Evolutionary conservation across 2,888 invertebrate genomes (phyloP).

Genomic region (Coecobrya sp.): DNA sequence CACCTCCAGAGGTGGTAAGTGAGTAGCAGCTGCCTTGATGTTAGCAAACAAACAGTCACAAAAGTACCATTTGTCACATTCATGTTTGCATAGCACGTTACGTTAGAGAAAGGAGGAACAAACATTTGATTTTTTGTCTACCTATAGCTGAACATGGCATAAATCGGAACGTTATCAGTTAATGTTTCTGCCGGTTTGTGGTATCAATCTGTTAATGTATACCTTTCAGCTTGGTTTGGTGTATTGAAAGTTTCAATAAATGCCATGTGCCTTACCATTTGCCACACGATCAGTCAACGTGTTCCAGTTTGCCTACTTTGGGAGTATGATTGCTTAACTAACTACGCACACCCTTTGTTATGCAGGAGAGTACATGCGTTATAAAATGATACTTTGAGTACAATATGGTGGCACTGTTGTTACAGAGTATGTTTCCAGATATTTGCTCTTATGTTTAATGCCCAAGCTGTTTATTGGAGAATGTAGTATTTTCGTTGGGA

Average conservation of each 20-base stretch:
- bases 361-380: not conserved
- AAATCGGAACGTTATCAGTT: constrained; percentile 9
- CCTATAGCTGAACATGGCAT: not conserved
- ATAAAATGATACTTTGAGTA: not conserved
- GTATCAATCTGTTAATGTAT: constrained; percentile 23
- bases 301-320: not conserved
- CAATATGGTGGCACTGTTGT: not conserved
- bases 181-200: constrained; percentile 3
- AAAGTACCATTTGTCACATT: constrained; percentile 29
- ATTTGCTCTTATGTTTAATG: not conserved
- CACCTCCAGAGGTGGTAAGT: constrained; percentile 39
- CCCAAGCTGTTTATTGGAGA: too few species aligned
- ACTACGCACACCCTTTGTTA: not conserved
- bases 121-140: not conserved
- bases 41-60: constrained; percentile 28
- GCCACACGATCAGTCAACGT: not conserved
- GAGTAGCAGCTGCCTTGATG: constrained; percentile 40
- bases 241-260: constrained; percentile 50
- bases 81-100: not conserved
- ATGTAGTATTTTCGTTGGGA: too few species aligned
- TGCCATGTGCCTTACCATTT: constrained; percentile 37
- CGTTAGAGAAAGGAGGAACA: not conserved
- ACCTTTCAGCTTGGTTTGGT: constrained; percentile 13
- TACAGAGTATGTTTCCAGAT: not conserved
- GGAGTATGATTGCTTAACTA: not conserved